Percentiles rank a stretch among this genome's conserved stretches.
Conservation (phyloP, 2,888 invertebrate species). For the Notodonta ziczac region DNA sequence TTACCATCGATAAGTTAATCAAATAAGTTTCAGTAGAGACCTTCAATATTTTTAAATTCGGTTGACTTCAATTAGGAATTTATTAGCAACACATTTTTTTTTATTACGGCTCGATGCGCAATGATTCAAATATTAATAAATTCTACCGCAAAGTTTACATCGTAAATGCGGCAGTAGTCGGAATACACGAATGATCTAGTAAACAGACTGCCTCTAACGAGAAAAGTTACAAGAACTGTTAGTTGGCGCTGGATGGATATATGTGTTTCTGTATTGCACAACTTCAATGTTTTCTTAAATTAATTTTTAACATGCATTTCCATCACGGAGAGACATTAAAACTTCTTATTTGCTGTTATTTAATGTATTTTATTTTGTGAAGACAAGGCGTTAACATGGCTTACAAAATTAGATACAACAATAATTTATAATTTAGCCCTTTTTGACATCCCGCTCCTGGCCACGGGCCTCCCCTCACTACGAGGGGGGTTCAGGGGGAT, state of each 20-base stretch:
- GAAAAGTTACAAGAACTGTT: constrained; percentile 57
- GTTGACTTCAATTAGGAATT: not conserved
- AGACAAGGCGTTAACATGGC: no score
- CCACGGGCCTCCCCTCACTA: no score
- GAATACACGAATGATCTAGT: constrained; percentile 39
- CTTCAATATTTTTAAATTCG: not conserved
- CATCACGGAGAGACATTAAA: no score
- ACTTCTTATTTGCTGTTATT: no score
- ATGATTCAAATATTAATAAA: constrained; percentile 43
- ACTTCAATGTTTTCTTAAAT: not conserved
- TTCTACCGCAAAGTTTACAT: constrained; percentile 34
- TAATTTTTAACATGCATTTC: no score
- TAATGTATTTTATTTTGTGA: no score
- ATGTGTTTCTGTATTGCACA: constrained; percentile 14
- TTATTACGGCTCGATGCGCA: constrained; percentile 1
- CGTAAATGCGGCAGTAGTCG: constrained; percentile 38
- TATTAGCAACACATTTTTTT: not conserved
- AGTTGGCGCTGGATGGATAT: constrained; percentile 28
- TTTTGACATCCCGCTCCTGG: no score
- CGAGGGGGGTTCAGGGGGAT: no score
- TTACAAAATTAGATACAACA: no score
- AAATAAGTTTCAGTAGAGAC: not conserved
- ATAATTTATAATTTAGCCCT: no score
- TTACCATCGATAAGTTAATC: not conserved
- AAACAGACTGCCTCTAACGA: constrained; percentile 56